A percentile compares a stretch with the other conserved stretches of the same genome.
phyloP scores from a whole-genome alignment of 2,888 invertebrate genomes.

The Lypha dubia region DNA sequence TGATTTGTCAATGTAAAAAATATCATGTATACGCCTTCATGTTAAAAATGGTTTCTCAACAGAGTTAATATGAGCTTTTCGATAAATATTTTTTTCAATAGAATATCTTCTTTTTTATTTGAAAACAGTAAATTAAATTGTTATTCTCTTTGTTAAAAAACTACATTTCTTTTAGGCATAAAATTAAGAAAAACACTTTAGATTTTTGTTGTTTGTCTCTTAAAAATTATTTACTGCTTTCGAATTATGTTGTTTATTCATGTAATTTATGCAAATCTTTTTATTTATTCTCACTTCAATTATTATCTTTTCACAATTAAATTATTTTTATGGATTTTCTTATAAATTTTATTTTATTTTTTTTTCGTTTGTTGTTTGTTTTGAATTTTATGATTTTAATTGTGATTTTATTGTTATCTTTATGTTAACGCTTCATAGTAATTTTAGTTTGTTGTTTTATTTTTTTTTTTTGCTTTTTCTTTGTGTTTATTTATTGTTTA shows the following conservation, averaged over 20 bases:
- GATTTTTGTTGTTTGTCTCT: background rate
- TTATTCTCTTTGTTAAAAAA: too few relatives aligned
- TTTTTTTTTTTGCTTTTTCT: too few relatives aligned
- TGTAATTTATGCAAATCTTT: slow-evolving; percentile 14
- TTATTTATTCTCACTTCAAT: background rate
- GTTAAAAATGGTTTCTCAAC: too few relatives aligned
- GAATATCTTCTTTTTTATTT: too few relatives aligned
- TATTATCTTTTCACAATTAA: background rate
- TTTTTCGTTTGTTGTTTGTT: too few relatives aligned
- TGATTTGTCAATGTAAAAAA: too few relatives aligned
- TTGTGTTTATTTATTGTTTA: slow-evolving; percentile 10
- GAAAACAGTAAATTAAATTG: too few relatives aligned
- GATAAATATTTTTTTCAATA: too few relatives aligned
- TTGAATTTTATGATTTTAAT: slow-evolving; percentile 15
- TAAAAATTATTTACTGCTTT: background rate
- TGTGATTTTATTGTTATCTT: slow-evolving; percentile 46
- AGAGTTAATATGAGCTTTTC: too few relatives aligned
- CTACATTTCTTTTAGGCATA: too few relatives aligned
- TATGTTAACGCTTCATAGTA: slow-evolving; percentile 46
- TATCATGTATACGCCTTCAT: too few relatives aligned
- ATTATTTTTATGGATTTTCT: slow-evolving; percentile 17
- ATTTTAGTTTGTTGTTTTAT: background rate
- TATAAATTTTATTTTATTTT: background rate
- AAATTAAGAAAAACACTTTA: background rate
- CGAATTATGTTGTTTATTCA: background rate